phyloP scores from a whole-genome alignment of 2,888 invertebrate species.

The Drosophila cognata region DNA sequence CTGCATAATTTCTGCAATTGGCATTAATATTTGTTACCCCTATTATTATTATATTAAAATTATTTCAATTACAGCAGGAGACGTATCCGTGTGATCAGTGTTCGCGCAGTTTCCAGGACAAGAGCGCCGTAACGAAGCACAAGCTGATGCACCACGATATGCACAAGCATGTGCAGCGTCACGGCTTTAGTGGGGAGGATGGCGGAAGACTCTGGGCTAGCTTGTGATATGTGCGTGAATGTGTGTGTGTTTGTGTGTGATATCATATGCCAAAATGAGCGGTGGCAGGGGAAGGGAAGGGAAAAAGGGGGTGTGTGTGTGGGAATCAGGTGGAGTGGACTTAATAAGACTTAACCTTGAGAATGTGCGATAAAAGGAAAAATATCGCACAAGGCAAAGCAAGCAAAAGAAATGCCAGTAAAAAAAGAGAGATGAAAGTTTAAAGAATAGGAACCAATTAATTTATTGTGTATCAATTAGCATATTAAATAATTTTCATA shows the following conservation, averaged over 20 bases:
- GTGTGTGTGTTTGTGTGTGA: constrained; percentile 13
- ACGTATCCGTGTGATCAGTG: constrained; percentile 70
- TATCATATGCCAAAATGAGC: constrained; percentile 60
- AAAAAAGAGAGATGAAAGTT: background rate
- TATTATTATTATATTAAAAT: background rate
- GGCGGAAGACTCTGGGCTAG: constrained; percentile 27
- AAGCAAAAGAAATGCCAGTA: background rate
- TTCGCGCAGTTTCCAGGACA: constrained; percentile 70
- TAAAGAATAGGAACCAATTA: background rate
- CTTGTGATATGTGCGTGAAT: constrained; percentile 24
- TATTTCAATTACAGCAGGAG: constrained; percentile 56
- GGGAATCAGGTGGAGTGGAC: constrained; percentile 45
- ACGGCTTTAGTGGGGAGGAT: constrained; percentile 69
- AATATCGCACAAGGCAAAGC: constrained; percentile 1
- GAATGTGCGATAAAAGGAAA: constrained; percentile 23
- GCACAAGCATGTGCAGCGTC: constrained; percentile 75
- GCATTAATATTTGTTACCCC: background rate
- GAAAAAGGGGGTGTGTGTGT: constrained; percentile 1
- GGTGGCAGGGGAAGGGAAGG: background rate
- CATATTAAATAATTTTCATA: background rate
- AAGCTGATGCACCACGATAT: constrained; percentile 69
- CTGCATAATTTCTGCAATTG: background rate
- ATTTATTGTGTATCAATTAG: background rate
- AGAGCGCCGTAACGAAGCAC: constrained; percentile 80
- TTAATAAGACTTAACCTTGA: constrained; percentile 37